These are phyloP conservation scores for Sibirionetta formosa DNA, from an alignment of 2,797 vertebrate species.

Conservation along the genomic window DNA sequence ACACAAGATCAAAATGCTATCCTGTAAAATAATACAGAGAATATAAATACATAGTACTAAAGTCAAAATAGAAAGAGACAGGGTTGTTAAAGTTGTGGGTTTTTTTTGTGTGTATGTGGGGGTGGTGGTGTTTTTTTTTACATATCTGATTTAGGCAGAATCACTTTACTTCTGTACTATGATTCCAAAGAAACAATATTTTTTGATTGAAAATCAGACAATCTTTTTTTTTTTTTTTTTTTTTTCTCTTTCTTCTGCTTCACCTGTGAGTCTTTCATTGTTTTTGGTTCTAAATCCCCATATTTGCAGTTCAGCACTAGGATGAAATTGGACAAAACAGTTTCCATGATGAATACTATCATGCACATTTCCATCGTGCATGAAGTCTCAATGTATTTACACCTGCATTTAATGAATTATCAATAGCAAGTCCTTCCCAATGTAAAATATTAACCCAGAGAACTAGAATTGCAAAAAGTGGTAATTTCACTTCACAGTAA, in stretches of 20 bases:
- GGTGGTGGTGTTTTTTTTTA: background rate
- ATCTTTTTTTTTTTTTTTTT: background rate
- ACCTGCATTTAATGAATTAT: slow-evolving; percentile 1
- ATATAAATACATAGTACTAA: background rate
- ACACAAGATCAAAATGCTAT: background rate
- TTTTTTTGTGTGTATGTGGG: too few relatives aligned
- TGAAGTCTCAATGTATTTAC: background rate
- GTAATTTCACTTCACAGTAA: slow-evolving; percentile 46
- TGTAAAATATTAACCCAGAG: slow-evolving; percentile 25
- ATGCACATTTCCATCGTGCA: background rate
- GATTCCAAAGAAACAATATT: background rate
- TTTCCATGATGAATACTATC: background rate
- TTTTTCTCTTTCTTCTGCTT: background rate
- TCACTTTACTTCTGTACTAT: background rate
- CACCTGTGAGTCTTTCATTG: background rate
- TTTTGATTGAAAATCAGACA: background rate
- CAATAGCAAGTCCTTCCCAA: background rate
- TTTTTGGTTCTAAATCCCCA: background rate
- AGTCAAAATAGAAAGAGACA: background rate
- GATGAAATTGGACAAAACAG: background rate
- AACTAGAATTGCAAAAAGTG: slow-evolving; percentile 22
- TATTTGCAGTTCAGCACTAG: background rate
- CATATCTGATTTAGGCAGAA: background rate
- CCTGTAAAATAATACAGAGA: background rate
- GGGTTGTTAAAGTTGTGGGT: too few relatives aligned